Evolutionary conservation across 2,113 vertebrate genomes (phyloP), one percentile per base, ranked within the genome.

Genomic region (Cinclus mexicanus): DNA sequence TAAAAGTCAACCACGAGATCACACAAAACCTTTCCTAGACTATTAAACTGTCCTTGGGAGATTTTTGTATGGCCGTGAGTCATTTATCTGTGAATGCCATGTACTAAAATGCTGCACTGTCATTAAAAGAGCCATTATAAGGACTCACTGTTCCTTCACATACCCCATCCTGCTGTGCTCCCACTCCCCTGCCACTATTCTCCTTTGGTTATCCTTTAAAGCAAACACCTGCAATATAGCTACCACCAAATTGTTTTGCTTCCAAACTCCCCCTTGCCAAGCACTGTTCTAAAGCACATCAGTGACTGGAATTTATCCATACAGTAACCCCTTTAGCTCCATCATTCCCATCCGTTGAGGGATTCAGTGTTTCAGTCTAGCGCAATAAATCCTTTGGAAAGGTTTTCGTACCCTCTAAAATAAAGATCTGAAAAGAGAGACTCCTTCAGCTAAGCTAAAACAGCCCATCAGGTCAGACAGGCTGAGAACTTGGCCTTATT

Each of bases 361-460:
- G 50, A 93, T 42, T 63, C 70, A 14, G n/a, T 26, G 81, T 77
- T 87, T 61, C 63, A 90, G 37, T 25, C 77, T 42, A 57, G 37
- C 21, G 69, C 89, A 93, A 57, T 68, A 91, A 93, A 87, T 59
- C 63, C 70, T 61, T 86, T 94, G 89, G 78, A 96, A 95, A 89
- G 29, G 14, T 11, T 71, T 89, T 57, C 37, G 89, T 87, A 23
- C 21, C 44, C 57, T 35, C 53, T 72, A 53, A 94, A 89, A 84
- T 12, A 75, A 60, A 82, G 55, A 82, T 65, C 67, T 83, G 81
- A 94, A 78, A 72, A 72, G 56, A 67, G 71, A 14, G 31, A 33
- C 23, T 60, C 64, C 17, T 92, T n/a, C 56, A 74, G 83, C 52
- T 50, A 83, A 83, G 52, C 60, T 67, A 28, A 31, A 81, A 6